These are phyloP conservation scores for Falco peregrinus DNA, from an alignment of 2,797 vertebrate genomes.

Conservation along the genomic window DNA sequence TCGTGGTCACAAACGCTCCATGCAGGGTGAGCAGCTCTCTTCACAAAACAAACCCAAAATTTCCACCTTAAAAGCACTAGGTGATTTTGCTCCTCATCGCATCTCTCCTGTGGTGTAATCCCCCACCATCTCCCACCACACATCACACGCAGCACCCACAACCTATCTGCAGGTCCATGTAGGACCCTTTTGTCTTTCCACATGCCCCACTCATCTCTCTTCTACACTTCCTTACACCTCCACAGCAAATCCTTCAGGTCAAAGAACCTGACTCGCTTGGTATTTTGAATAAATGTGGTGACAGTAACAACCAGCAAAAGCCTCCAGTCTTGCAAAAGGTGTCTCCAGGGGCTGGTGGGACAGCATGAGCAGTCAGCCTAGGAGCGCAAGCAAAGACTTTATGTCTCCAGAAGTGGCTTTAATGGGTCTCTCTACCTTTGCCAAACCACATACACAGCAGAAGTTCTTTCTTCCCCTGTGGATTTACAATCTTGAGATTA, in stretches of 20 bases:
- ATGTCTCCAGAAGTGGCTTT: neutral
- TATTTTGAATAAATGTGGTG: neutral
- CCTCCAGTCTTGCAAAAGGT: neutral
- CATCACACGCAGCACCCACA: neutral
- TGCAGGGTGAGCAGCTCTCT: neutral
- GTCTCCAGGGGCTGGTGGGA: neutral
- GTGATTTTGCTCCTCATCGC: neutral
- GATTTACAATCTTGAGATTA: neutral
- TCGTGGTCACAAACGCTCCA: accelerated
- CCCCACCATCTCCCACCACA: neutral
- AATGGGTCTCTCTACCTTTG: neutral
- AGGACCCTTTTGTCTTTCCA: neutral
- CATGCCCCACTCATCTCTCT: accelerated
- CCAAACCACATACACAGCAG: neutral
- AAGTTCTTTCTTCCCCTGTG: neutral
- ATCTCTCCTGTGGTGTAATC: accelerated
- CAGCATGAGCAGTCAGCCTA: accelerated
- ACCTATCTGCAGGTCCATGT: accelerated
- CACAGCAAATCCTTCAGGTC: neutral
- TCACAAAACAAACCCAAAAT: neutral
- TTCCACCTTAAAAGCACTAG: neutral
- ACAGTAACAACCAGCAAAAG: neutral
- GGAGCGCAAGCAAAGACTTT: neutral
- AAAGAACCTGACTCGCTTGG: neutral
- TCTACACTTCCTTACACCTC: neutral